Percentiles rank a stretch among this genome's conserved stretches.
Conservation (phyloP, 1,140 invertebrate genomes). For the Branchinecta lindahli region DNA sequence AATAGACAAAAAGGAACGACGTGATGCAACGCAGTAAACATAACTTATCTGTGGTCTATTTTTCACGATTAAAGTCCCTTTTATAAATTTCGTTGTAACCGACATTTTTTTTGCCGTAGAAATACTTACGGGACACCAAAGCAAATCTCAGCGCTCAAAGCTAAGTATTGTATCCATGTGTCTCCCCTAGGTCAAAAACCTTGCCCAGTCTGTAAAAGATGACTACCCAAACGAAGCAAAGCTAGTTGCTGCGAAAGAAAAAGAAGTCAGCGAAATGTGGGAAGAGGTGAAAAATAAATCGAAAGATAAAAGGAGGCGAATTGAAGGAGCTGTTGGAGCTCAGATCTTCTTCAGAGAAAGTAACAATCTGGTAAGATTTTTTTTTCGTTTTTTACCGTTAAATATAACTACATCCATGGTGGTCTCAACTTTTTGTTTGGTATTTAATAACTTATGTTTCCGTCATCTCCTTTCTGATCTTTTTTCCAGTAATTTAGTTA, state of each 20-base stretch:
- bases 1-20: no score
- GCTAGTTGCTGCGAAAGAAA: slow-evolving; percentile 67
- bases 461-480: no score
- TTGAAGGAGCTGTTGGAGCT: slow-evolving; percentile 83
- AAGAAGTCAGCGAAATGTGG: slow-evolving; percentile 75
- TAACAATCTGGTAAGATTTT: slow-evolving; percentile 45
- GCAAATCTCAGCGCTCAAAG: no score
- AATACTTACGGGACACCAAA: no score
- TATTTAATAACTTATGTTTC: no score
- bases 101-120: no score
- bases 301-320: slow-evolving; percentile 51
- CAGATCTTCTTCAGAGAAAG: slow-evolving; percentile 82
- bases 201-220: slow-evolving; percentile 45
- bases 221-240: slow-evolving; percentile 76
- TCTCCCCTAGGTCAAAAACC: background rate
- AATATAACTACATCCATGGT: slow-evolving; percentile 10
- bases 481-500: slow-evolving; percentile 15
- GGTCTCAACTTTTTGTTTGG: no score
- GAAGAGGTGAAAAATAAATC: slow-evolving; percentile 66
- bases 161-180: no score
- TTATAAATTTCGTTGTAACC: no score
- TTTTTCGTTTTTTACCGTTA: slow-evolving; percentile 11
- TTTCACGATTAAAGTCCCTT: no score
- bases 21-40: no score
- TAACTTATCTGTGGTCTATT: no score